These are phyloP conservation scores for Odontamblyopus lacepedii DNA, from an alignment of 2,797 vertebrate genomes.

Conservation along the genomic window DNA sequence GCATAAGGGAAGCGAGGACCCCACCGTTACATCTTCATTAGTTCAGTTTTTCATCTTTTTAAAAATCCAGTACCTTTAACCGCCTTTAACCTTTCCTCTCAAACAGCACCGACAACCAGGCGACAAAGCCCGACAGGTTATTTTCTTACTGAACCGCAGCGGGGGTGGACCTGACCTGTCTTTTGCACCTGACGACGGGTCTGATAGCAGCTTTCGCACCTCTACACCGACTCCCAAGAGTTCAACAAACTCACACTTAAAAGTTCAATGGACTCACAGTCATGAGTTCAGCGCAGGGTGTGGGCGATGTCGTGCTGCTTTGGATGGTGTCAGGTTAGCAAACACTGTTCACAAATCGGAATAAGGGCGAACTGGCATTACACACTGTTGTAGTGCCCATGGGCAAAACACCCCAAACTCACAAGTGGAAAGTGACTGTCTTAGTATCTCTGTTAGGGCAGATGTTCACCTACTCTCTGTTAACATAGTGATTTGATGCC, in stretches of 20 bases:
- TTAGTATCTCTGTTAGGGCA: no score
- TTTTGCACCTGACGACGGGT: constrained; percentile 25
- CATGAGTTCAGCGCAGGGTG: constrained; percentile 1
- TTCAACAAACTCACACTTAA: background rate
- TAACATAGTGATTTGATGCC: no score
- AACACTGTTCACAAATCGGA: background rate
- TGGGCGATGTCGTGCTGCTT: constrained; percentile 1
- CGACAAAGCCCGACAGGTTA: background rate
- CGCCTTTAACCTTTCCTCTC: background rate
- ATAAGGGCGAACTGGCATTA: background rate
- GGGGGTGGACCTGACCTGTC: constrained; percentile 30
- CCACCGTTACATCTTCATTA: no score
- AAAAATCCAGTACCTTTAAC: no score
- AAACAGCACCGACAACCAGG: background rate
- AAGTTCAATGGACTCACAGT: constrained; percentile 1
- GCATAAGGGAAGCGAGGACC: no score
- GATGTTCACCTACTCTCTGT: no score
- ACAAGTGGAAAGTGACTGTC: no score
- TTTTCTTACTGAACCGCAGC: constrained; percentile 14
- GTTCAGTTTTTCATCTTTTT: no score
- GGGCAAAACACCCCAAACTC: no score
- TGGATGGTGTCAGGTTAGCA: background rate
- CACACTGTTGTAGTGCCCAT: no score
- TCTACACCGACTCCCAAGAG: constrained; percentile 2
- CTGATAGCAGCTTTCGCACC: background rate